Conservation (phyloP, 2,113 vertebrate species). For the Scortum barcoo region DNA sequence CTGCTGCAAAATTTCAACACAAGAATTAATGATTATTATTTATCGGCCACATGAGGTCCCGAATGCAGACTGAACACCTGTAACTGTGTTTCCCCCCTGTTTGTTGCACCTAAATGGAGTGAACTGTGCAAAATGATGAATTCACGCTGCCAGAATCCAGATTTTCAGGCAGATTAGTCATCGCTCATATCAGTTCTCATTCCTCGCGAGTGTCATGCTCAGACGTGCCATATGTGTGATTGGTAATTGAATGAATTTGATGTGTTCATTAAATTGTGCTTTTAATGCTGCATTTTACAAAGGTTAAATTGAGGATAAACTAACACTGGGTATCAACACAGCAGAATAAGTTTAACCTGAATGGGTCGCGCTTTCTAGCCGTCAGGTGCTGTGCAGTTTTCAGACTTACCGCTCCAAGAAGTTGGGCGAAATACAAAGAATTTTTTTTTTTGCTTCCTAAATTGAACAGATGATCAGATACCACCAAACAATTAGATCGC, state of each 20-base stretch:
- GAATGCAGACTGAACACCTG: too few relatives aligned
- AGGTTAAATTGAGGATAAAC: too few relatives aligned
- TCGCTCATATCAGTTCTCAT: not conserved
- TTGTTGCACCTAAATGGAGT: not conserved
- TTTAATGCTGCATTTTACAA: too few relatives aligned
- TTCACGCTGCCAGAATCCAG: not conserved
- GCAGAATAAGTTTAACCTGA: not conserved
- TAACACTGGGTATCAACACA: too few relatives aligned
- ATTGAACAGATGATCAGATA: not conserved
- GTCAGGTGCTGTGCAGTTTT: not conserved
- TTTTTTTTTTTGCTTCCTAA: not conserved
- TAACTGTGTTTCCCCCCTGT: too few relatives aligned
- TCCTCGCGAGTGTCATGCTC: not conserved
- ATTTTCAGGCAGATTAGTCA: not conserved
- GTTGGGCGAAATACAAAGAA: not conserved
- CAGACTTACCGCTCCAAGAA: not conserved
- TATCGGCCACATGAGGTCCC: too few relatives aligned
- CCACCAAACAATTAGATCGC: too few relatives aligned
- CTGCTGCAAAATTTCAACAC: too few relatives aligned
- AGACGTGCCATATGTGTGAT: not conserved
- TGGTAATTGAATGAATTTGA: not conserved
- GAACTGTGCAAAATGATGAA: too few relatives aligned
- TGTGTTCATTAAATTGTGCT: not conserved
- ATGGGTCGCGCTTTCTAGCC: too few relatives aligned
- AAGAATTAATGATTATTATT: too few relatives aligned